A percentile compares a stretch with the other conserved stretches of the same genome.
Conservation (phyloP, 2,113 vertebrate genomes). For the Gnathonemus echidnorhynchus region DNA sequence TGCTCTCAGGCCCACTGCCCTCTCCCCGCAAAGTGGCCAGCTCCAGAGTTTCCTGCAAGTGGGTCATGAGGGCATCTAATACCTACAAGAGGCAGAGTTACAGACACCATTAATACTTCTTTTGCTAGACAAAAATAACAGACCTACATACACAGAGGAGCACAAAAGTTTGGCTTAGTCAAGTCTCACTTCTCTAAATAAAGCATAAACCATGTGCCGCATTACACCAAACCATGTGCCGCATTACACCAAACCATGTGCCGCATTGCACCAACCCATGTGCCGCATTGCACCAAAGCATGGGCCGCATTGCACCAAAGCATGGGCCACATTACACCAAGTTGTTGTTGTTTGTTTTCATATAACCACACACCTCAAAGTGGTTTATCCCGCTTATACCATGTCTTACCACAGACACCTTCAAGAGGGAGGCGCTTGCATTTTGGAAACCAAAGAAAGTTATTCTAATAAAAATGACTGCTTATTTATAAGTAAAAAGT, state of each 20-base stretch:
- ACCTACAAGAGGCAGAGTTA: slow-evolving; percentile 58
- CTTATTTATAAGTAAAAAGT: background rate
- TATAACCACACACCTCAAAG: background rate
- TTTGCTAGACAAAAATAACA: background rate
- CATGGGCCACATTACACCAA: background rate
- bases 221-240: background rate
- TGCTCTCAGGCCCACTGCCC: slow-evolving; percentile 69
- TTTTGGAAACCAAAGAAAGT: too few relatives aligned
- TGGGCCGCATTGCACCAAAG: too few relatives aligned
- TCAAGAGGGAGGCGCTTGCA: background rate
- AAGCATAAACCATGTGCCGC: background rate
- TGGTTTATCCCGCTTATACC: background rate
- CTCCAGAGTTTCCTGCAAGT: slow-evolving; percentile 84
- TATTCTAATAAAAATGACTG: background rate
- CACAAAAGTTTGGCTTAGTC: background rate
- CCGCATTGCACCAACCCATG: background rate
- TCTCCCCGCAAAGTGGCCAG: slow-evolving; percentile 74
- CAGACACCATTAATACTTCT: background rate
- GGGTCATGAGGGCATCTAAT: slow-evolving; percentile 78
- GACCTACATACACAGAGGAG: background rate
- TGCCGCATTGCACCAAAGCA: too few relatives aligned
- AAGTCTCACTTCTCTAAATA: background rate
- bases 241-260: too few relatives aligned
- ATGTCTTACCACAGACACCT: background rate
- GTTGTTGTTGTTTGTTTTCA: background rate